Conservation (phyloP, 2,113 vertebrate genomes). For the Cyanocitta stelleri region DNA sequence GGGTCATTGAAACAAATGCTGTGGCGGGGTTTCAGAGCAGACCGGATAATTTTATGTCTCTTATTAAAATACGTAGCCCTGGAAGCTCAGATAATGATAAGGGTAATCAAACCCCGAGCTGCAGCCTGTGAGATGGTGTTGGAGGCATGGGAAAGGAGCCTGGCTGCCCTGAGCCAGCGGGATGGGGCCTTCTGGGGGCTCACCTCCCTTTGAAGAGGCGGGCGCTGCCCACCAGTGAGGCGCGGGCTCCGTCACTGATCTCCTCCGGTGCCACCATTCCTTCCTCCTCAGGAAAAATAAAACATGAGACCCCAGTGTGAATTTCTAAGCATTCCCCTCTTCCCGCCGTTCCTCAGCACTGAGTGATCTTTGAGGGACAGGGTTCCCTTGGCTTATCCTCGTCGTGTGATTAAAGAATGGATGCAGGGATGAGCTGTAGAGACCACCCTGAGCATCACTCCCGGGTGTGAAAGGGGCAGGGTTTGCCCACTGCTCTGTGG, state of each 20-base stretch:
- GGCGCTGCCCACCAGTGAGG: not conserved
- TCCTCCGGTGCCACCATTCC: not conserved
- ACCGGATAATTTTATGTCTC: not conserved
- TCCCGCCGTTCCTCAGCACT: fast-evolving
- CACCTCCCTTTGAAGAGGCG: not conserved
- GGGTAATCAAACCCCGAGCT: not conserved
- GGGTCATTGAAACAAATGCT: constrained; percentile 27
- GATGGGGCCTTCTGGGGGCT: not conserved
- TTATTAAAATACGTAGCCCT: constrained; percentile 29
- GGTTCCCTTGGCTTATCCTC: not conserved
- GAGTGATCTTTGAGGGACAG: not conserved
- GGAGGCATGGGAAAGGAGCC: not conserved
- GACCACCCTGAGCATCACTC: fast-evolving
- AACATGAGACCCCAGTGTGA: not conserved
- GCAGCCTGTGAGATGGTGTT: not conserved
- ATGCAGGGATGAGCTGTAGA: not conserved
- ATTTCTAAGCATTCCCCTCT: not conserved
- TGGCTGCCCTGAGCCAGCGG: fast-evolving
- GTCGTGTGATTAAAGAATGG: not conserved
- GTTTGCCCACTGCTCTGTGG: not conserved
- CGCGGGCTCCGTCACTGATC: not conserved
- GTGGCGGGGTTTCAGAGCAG: not conserved
- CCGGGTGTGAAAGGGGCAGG: fast-evolving
- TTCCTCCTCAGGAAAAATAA: not conserved
- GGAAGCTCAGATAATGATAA: not conserved